Percentiles rank a stretch among this genome's conserved stretches.
These are phyloP conservation scores for Drosophila seguyi DNA, from an alignment of 1,140 invertebrate genomes.

Conservation along the genomic window DNA sequence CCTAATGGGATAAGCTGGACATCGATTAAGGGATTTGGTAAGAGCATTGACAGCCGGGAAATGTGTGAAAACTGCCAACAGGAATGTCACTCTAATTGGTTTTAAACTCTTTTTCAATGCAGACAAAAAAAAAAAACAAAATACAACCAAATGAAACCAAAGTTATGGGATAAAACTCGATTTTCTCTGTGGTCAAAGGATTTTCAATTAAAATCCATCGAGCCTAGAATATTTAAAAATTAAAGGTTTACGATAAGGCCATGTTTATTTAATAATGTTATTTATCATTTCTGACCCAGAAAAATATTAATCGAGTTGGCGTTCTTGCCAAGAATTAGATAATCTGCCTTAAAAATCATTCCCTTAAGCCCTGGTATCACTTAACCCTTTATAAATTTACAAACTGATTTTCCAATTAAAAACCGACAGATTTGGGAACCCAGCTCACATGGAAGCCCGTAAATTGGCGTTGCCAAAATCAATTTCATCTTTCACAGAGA, in stretches of 20 bases:
- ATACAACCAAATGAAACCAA: not conserved
- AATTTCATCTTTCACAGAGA: constrained; percentile 36
- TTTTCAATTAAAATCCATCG: not conserved
- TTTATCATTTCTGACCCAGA: too few species aligned
- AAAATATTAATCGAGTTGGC: not conserved
- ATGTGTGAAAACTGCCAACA: constrained; percentile 46
- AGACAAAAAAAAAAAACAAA: not conserved
- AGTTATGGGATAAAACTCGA: not conserved
- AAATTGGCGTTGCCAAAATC: constrained; percentile 17
- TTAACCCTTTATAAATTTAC: constrained; percentile 31
- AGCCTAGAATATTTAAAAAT: not conserved
- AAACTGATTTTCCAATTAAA: constrained; percentile 38
- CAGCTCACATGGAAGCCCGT: constrained; percentile 1
- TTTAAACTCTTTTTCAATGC: constrained; percentile 33
- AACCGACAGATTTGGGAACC: constrained; percentile 12
- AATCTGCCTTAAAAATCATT: not conserved
- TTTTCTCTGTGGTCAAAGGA: not conserved
- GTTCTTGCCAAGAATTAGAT: too few species aligned
- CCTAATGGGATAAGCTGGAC: constrained; percentile 49
- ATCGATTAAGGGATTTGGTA: constrained; percentile 46
- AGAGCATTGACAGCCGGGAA: constrained; percentile 31
- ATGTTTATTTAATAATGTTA: not conserved
- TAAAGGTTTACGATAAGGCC: not conserved
- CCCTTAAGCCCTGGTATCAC: not conserved
- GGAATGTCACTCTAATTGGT: constrained; percentile 50